These are phyloP conservation scores for Heliconius erato DNA, from an alignment of 2,888 invertebrate species.

Conservation along the genomic window DNA sequence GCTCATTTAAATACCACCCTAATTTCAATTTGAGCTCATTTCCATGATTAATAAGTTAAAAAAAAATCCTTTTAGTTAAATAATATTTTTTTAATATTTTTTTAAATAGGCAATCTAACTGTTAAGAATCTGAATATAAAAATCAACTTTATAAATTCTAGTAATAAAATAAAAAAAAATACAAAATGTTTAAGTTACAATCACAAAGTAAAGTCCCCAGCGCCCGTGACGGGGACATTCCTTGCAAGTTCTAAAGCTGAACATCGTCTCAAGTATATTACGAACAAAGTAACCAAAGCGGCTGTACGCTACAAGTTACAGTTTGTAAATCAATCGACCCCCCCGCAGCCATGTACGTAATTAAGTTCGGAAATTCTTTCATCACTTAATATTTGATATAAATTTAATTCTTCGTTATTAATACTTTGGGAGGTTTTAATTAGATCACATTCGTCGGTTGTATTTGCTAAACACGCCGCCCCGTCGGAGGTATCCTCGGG, in stretches of 20 bases:
- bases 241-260: no score
- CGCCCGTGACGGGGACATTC: no score
- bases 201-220: no score
- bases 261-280: not conserved
- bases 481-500: not conserved
- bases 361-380: conserved; percentile 14
- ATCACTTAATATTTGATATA: conserved; percentile 22
- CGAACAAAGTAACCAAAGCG: not conserved
- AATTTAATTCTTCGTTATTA: conserved; percentile 22
- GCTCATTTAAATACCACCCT: conserved; percentile 6
- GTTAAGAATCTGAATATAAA: no score
- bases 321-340: not conserved
- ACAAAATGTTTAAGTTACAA: no score
- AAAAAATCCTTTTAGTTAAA: not conserved
- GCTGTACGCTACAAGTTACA: not conserved
- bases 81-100: not conserved
- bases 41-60: not conserved
- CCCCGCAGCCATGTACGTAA: not conserved
- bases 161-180: no score
- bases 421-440: conserved; percentile 16
- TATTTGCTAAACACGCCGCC: conserved; percentile 4
- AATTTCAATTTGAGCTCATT: conserved; percentile 9
- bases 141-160: no score
- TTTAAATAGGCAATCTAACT: not conserved
- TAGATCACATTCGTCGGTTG: conserved; percentile 13